These are phyloP conservation scores for Trichopria drosophilae DNA, from an alignment of 2,888 invertebrate genomes.

Conservation along the genomic window DNA sequence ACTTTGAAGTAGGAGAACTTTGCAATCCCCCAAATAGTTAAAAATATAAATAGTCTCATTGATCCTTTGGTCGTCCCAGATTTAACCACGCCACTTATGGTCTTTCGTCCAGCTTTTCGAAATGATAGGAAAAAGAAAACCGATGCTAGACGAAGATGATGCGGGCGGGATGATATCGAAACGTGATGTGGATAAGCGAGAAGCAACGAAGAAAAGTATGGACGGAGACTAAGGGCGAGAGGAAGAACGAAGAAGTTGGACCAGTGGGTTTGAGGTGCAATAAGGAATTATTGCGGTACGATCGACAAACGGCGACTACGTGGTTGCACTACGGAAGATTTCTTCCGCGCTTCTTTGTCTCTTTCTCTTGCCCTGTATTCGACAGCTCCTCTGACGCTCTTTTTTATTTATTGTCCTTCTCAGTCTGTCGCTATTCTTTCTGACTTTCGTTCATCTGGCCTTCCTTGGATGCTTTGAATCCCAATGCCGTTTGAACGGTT, in stretches of 20 bases:
- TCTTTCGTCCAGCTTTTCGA: background rate
- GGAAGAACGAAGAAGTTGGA: slow-evolving; percentile 29
- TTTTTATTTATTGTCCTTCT: slow-evolving; percentile 26
- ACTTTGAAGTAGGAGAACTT: too few relatives aligned
- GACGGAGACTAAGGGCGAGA: slow-evolving; percentile 16
- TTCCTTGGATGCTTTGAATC: slow-evolving; percentile 12
- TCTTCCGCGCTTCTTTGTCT: slow-evolving; percentile 33
- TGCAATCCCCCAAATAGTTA: too few relatives aligned
- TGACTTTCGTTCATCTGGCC: slow-evolving; percentile 10
- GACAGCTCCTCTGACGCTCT: slow-evolving; percentile 35
- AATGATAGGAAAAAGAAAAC: slow-evolving; percentile 27
- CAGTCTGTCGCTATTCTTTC: slow-evolving; percentile 7
- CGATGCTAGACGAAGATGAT: slow-evolving; percentile 32
- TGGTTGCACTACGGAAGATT: slow-evolving; percentile 54
- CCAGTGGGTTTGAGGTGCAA: slow-evolving; percentile 51
- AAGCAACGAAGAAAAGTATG: background rate
- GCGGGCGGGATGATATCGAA: slow-evolving; percentile 32
- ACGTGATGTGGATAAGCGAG: slow-evolving; percentile 38
- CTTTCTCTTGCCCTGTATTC: slow-evolving; percentile 25
- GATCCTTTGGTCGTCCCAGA: background rate
- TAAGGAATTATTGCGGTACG: slow-evolving; percentile 60
- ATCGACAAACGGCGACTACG: slow-evolving; percentile 59
- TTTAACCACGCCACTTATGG: slow-evolving; percentile 6
- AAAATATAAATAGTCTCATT: too few relatives aligned
- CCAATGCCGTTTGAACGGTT: too few relatives aligned